phyloP scores from a whole-genome alignment of 1,140 invertebrate species.

The Gyrodactylus bullatarudis region DNA sequence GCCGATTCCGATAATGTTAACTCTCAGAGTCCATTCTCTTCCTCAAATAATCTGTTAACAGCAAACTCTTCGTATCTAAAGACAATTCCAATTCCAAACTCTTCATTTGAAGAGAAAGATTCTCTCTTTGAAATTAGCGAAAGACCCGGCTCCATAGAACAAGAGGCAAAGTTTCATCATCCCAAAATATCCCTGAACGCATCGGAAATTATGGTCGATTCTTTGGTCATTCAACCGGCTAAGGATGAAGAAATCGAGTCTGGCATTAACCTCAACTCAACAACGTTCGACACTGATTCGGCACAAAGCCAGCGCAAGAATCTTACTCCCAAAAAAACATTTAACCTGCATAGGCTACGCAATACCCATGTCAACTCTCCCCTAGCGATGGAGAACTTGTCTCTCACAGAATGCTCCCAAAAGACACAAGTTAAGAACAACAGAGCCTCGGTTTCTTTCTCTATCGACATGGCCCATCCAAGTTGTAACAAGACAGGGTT shows the following conservation, averaged over 20 bases:
- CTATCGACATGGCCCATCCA: too few species aligned
- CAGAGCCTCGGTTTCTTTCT: too few species aligned
- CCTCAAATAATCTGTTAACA: background rate
- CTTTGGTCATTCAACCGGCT: background rate
- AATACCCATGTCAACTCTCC: too few species aligned
- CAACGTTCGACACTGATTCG: too few species aligned
- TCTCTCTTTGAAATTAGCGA: background rate
- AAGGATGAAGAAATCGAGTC: background rate
- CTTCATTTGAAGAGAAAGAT: background rate
- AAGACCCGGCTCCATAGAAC: too few species aligned
- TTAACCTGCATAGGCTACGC: too few species aligned
- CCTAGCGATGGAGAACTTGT: too few species aligned
- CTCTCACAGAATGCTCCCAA: too few species aligned
- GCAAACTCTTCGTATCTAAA: background rate
- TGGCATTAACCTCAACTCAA: background rate
- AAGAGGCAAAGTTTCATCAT: background rate
- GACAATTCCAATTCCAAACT: background rate
- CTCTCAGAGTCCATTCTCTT: background rate
- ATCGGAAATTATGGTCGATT: background rate
- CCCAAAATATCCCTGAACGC: background rate
- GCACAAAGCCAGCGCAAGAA: too few species aligned
- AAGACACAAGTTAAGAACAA: too few species aligned
- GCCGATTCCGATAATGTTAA: background rate
- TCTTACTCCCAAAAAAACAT: too few species aligned
- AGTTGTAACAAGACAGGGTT: too few species aligned